Evolutionary conservation across 1,140 invertebrate genomes (phyloP).

Genomic region (Eupristina koningsbergeri): DNA sequence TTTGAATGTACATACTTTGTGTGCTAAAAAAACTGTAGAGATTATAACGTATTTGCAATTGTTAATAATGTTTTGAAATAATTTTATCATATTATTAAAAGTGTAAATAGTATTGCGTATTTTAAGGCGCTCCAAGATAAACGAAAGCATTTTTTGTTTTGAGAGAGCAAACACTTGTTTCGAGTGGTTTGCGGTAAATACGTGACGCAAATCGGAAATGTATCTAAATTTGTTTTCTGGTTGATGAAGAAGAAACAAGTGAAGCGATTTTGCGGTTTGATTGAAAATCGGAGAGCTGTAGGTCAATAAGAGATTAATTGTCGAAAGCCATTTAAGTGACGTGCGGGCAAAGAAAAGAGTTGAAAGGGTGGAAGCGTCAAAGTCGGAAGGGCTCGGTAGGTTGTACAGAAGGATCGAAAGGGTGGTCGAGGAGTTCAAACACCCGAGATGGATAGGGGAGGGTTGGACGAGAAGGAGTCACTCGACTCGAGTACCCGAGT

Average conservation of each 20-base stretch:
- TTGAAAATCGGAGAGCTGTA: conserved; percentile 33
- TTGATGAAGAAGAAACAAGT: conserved; percentile 8
- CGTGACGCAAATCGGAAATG: not conserved
- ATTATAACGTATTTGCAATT: too few species aligned
- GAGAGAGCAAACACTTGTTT: too few species aligned
- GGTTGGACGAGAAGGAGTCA: conserved; percentile 57
- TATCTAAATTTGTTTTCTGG: not conserved
- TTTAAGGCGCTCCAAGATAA: too few species aligned
- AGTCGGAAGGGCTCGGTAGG: conserved; percentile 4
- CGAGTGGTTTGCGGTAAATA: not conserved
- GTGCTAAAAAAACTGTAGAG: too few species aligned
- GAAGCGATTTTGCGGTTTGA: conserved; percentile 32
- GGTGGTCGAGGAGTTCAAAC: conserved; percentile 65
- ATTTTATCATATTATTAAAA: too few species aligned
- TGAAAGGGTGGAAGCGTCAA: conserved; percentile 38
- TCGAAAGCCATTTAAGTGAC: conserved; percentile 56
- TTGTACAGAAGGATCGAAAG: conserved; percentile 55
- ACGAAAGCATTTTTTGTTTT: too few species aligned
- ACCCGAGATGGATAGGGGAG: conserved; percentile 62
- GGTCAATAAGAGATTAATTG: conserved; percentile 70
- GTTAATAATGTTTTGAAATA: too few species aligned
- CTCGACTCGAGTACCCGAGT: conserved; percentile 68
- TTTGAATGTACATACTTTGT: too few species aligned
- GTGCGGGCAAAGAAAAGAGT: not conserved
- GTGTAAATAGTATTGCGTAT: too few species aligned